Evolutionary conservation across 2,113 vertebrate species (phyloP), one percentile per base, ranked within the genome.

Genomic region (Rallus limicola): DNA sequence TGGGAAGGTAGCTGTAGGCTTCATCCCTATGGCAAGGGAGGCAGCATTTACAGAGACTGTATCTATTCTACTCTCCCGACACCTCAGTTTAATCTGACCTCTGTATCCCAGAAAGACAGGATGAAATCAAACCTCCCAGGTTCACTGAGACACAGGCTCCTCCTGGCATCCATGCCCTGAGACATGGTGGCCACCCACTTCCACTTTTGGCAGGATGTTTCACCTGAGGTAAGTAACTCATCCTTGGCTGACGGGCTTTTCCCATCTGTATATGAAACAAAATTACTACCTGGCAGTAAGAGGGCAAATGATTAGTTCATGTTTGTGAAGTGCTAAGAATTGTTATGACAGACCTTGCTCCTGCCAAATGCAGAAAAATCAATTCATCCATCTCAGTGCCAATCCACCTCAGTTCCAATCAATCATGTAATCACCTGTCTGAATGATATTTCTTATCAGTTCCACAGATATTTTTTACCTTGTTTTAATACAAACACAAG

Each of bases 341-440:
- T 84, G 84, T 52, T 87, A 72, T 5, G 12, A 95, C 77, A 93
- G 86, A 76, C 86, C 50, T 65, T 75, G 34, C 64, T 76, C 31
- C 81, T 93, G 81, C 53, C 79, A 82, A 95, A 90, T 12, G n/a
- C 78, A 92, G 42, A 69, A 89, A 95, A 87, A 95, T 91, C 92
- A 89, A 89, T 94, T 81, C 94, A 96, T 92, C 86, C 64, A 86
- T 78, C 87, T 83, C 42, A 50, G 36, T 71, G 60, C 56, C 20
- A 64, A 78, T 69, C 82, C 79, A 84, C n/a, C 78, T 74, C 40
- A 24, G 18, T 40, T 55, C 31, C 72, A 93, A 83, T 88, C 91
- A 72, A 48, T 88, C 70, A 20, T 68, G 48, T 48, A 86, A 93
- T 88, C 68, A 72, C 59, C 59, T 90, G 42, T 21, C 55, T 58